These are phyloP conservation scores for Anagrus nilaparvatae DNA, from an alignment of 1,140 invertebrate genomes.

Conservation along the genomic window DNA sequence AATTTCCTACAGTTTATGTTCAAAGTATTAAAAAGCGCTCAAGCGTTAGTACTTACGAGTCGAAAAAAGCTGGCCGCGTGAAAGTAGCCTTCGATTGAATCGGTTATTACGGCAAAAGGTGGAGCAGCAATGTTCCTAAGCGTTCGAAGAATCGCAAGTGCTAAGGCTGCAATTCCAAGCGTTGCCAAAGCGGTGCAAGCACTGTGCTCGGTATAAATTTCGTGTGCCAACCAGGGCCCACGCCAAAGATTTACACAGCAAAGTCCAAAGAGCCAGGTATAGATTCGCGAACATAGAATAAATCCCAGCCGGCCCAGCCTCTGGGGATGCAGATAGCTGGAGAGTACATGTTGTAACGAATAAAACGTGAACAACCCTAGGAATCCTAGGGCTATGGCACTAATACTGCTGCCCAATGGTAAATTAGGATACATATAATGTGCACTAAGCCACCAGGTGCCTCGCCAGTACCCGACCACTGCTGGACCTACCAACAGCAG, in stretches of 20 bases:
- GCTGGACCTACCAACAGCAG: constrained; percentile 62
- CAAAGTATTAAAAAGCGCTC: too few species aligned
- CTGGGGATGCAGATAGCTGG: constrained; percentile 53
- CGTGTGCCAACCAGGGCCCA: constrained; percentile 66
- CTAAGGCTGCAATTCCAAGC: constrained; percentile 51
- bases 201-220: constrained; percentile 52
- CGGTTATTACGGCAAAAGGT: constrained; percentile 64
- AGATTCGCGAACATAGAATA: constrained; percentile 60
- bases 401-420: constrained; percentile 46
- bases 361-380: constrained; percentile 57
- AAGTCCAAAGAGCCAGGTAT: constrained; percentile 64
- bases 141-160: constrained; percentile 53
- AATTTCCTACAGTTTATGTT: too few species aligned
- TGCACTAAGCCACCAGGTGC: constrained; percentile 72
- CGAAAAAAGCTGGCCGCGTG: constrained; percentile 74
- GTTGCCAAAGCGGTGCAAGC: constrained; percentile 49
- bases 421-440: constrained; percentile 55
- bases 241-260: constrained; percentile 77
- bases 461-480: constrained; percentile 77
- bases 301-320: constrained; percentile 55
- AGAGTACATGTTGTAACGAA: constrained; percentile 53
- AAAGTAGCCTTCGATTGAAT: constrained; percentile 66
- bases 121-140: constrained; percentile 72
- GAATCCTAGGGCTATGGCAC: constrained; percentile 59
- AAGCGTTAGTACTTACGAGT: constrained; percentile 45